A percentile compares a stretch with the other conserved stretches of the same genome.
These are phyloP conservation scores for Nyleta sp. DNA, from an alignment of 2,888 invertebrate genomes.

Conservation along the genomic window DNA sequence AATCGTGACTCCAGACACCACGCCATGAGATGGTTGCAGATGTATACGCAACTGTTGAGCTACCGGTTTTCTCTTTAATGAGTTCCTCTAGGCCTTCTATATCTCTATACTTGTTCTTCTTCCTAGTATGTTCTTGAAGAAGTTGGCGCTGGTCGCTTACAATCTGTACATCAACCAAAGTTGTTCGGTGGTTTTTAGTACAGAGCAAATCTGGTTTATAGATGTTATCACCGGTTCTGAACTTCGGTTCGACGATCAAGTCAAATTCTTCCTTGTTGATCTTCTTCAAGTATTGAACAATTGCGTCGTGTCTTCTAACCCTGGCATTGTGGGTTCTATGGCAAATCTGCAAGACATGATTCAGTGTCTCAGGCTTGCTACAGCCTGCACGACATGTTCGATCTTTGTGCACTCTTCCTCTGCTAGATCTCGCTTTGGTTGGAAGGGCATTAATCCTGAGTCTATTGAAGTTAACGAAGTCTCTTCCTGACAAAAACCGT, in stretches of 20 bases:
- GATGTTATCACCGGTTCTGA: slow-evolving; percentile 59
- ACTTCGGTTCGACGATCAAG: slow-evolving; percentile 67
- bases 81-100: neutral
- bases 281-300: slow-evolving; percentile 46
- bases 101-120: slow-evolving; percentile 4
- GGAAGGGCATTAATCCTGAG: slow-evolving; percentile 75
- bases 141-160: slow-evolving; percentile 47
- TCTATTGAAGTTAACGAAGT: slow-evolving; percentile 73
- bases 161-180: slow-evolving; percentile 55
- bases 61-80: neutral
- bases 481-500: slow-evolving; percentile 71
- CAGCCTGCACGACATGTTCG: slow-evolving; percentile 10
- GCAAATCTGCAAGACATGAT: slow-evolving; percentile 74
- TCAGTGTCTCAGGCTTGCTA: slow-evolving; percentile 69
- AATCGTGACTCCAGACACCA: slow-evolving; percentile 54
- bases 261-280: neutral
- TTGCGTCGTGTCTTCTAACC: slow-evolving; percentile 72
- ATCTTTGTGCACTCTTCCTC: slow-evolving; percentile 64
- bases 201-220: slow-evolving; percentile 54
- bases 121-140: neutral
- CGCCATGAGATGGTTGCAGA: slow-evolving; percentile 59
- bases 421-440: slow-evolving; percentile 67
- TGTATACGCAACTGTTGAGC: slow-evolving; percentile 19
- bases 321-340: slow-evolving; percentile 74
- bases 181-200: neutral